Percentiles rank a stretch among this genome's conserved stretches.
phyloP scores from a whole-genome alignment of 2,797 vertebrate species.

The Anguilla megastoma region DNA sequence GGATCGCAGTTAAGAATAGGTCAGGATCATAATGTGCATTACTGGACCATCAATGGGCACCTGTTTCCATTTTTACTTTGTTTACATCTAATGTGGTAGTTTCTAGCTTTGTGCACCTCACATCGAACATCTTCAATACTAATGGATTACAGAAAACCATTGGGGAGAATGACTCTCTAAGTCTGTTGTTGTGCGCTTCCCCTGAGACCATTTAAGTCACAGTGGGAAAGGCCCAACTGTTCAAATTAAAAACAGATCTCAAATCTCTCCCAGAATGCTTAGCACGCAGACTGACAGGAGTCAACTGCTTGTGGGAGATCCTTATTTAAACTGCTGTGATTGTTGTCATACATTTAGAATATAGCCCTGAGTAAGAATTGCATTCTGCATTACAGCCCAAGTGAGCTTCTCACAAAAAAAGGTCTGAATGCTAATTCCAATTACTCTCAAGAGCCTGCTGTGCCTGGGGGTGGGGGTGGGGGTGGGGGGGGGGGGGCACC shows the following conservation, averaged over 20 bases:
- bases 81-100: background rate
- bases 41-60: background rate
- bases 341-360: constrained; percentile 7
- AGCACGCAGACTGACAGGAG: background rate
- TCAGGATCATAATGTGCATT: background rate
- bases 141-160: background rate
- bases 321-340: background rate
- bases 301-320: background rate
- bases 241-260: constrained; percentile 7
- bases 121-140: background rate
- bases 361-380: background rate
- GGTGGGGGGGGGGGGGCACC: background rate
- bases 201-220: background rate
- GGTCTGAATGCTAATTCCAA: background rate
- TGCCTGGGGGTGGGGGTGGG: background rate
- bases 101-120: background rate
- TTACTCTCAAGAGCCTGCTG: background rate
- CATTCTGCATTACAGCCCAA: background rate
- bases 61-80: background rate
- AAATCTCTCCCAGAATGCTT: background rate
- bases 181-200: background rate
- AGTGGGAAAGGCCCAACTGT: background rate
- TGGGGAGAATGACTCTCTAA: background rate
- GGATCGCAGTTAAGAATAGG: background rate
- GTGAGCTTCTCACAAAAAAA: background rate